phyloP scores from a whole-genome alignment of 1,140 invertebrate species.

The Bradysia coprophila region DNA sequence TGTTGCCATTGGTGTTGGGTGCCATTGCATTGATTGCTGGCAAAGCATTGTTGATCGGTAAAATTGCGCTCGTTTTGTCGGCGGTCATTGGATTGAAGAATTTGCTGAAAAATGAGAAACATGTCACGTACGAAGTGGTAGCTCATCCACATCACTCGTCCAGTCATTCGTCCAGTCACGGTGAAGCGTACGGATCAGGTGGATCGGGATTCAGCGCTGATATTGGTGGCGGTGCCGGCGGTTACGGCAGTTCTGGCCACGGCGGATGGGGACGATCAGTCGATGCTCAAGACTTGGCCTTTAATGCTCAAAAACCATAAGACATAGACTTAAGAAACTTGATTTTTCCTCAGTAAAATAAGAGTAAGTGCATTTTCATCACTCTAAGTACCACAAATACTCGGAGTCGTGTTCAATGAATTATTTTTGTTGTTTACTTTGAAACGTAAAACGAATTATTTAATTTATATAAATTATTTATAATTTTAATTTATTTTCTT shows the following conservation, averaged over 20 bases:
- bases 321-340: constrained; percentile 13
- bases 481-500: background rate
- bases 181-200: constrained; percentile 39
- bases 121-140: constrained; percentile 69
- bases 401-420: background rate
- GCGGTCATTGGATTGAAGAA: constrained; percentile 69
- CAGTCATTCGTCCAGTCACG: constrained; percentile 36
- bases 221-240: constrained; percentile 29
- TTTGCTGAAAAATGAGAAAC: constrained; percentile 50
- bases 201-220: constrained; percentile 33
- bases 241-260: constrained; percentile 31
- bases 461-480: background rate
- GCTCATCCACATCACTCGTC: constrained; percentile 58
- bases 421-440: background rate
- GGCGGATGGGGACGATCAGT: constrained; percentile 54
- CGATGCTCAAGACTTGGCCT: constrained; percentile 53
- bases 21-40: constrained; percentile 67
- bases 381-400: background rate
- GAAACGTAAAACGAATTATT: background rate
- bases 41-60: constrained; percentile 65
- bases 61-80: constrained; percentile 62
- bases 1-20: constrained; percentile 54
- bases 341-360: background rate
- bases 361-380: background rate
- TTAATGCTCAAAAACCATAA: constrained; percentile 52